Conservation (phyloP, 2,888 invertebrate genomes). For the Eupithecia centaureata region DNA sequence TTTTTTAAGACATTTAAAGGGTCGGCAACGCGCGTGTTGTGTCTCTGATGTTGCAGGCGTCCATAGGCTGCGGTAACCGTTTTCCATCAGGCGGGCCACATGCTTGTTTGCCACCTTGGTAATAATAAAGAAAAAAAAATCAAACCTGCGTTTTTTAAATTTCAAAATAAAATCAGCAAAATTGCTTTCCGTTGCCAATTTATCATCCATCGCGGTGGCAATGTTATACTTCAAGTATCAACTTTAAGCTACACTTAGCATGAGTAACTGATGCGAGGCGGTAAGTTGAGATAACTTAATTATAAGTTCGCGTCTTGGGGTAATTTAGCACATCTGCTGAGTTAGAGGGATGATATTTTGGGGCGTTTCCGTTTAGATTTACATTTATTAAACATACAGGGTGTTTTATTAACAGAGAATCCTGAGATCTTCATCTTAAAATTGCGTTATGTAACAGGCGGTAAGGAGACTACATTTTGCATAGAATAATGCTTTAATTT, state of each 20-base stretch:
- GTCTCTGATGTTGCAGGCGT: no score
- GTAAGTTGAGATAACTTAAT: conserved; percentile 47
- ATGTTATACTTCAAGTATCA: conserved; percentile 36
- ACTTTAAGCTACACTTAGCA: conserved; percentile 42
- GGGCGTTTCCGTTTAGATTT: neutral
- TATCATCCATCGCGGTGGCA: neutral
- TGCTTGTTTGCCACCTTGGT: no score
- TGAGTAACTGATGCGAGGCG: conserved; percentile 42
- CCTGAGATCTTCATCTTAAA: neutral
- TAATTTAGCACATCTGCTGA: conserved; percentile 13
- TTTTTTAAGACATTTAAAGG: no score
- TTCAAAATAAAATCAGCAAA: neutral
- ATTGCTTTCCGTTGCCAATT: neutral
- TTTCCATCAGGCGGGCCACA: no score
- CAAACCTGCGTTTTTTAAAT: neutral
- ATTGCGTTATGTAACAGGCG: neutral
- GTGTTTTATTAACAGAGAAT: neutral
- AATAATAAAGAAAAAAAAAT: no score
- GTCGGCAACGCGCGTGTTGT: no score
- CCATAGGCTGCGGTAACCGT: no score
- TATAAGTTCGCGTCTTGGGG: conserved; percentile 39
- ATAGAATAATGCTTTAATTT: neutral
- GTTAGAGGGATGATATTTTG: conserved; percentile 1
- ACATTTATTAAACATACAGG: neutral
- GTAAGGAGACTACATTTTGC: neutral